A percentile compares a stretch with the other conserved stretches of the same genome.
These are phyloP conservation scores for Notodonta ziczac DNA, from an alignment of 2,888 invertebrate genomes.

Conservation along the genomic window DNA sequence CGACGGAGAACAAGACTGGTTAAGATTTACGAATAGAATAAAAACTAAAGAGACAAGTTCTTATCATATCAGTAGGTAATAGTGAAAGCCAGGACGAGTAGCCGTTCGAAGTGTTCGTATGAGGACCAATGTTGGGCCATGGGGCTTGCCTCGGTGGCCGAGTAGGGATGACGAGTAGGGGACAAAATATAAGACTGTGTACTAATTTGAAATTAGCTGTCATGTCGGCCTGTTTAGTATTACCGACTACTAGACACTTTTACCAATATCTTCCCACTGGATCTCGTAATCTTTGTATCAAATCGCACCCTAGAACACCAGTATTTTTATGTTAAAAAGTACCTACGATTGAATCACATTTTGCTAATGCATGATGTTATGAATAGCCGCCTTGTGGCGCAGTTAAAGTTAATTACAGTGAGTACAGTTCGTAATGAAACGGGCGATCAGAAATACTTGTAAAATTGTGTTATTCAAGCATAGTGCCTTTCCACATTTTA, in stretches of 20 bases:
- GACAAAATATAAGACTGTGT: constrained; percentile 69
- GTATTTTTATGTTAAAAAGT: constrained; percentile 39
- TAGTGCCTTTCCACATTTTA: constrained; percentile 78
- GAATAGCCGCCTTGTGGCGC: constrained; percentile 32
- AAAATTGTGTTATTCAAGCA: constrained; percentile 64
- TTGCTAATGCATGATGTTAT: constrained; percentile 29
- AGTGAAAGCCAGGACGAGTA: constrained; percentile 51
- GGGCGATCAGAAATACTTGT: constrained; percentile 21
- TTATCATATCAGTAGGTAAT: constrained; percentile 77
- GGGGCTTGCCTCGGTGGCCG: constrained; percentile 39
- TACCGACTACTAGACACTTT: constrained; percentile 38
- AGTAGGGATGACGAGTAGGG: constrained; percentile 49
- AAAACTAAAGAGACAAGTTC: constrained; percentile 60
- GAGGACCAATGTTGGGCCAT: constrained; percentile 66
- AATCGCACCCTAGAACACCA: constrained; percentile 52
- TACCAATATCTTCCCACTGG: constrained; percentile 35
- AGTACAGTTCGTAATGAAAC: constrained; percentile 23
- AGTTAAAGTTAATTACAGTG: constrained; percentile 17
- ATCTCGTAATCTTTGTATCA: constrained; percentile 44
- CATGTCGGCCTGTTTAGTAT: constrained; percentile 47
- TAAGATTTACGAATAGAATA: constrained; percentile 66
- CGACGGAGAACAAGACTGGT: constrained; percentile 75
- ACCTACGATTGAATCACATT: constrained; percentile 26
- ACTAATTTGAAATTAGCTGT: constrained; percentile 50
- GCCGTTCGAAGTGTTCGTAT: constrained; percentile 58